Conservation (phyloP, 2,888 invertebrate genomes). For the Sesia apiformis region DNA sequence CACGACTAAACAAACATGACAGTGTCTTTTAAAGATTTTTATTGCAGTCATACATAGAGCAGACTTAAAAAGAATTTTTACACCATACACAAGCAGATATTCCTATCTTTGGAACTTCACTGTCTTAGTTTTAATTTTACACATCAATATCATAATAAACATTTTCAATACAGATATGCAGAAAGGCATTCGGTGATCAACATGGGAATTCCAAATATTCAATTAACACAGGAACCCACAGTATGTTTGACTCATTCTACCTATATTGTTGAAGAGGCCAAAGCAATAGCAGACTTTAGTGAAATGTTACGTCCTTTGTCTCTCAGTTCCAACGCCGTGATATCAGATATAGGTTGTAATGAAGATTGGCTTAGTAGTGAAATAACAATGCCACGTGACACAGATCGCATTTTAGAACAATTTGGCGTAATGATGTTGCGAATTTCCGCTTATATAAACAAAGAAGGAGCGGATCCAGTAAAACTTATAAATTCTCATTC, state of each 20-base stretch:
- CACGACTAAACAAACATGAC: background rate
- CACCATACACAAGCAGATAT: too few species aligned
- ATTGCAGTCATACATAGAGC: too few species aligned
- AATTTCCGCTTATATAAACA: slow-evolving; percentile 39
- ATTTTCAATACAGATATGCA: slow-evolving; percentile 29
- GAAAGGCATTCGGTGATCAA: slow-evolving; percentile 15
- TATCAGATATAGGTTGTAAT: slow-evolving; percentile 33
- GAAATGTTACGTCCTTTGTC: slow-evolving; percentile 20
- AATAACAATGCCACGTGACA: slow-evolving; percentile 43
- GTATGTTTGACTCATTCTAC: slow-evolving; percentile 11
- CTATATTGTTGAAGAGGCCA: slow-evolving; percentile 21
- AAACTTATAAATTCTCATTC: slow-evolving; percentile 15
- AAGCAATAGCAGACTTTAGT: slow-evolving; percentile 8
- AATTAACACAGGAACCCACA: background rate
- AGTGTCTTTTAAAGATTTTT: too few species aligned
- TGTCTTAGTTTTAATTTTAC: too few species aligned
- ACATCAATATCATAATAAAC: background rate
- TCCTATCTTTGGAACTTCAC: too few species aligned
- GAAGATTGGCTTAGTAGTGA: slow-evolving; percentile 56
- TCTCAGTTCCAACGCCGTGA: slow-evolving; percentile 22
- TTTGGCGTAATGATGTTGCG: slow-evolving; percentile 54
- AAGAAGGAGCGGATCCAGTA: slow-evolving; percentile 21
- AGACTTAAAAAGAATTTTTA: too few species aligned
- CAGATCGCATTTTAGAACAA: slow-evolving; percentile 60
- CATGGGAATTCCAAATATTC: background rate